Evolutionary conservation across 2,797 vertebrate genomes (phyloP), one percentile per base, ranked within the genome.

Genomic region (Bryconaethiops microstoma): DNA sequence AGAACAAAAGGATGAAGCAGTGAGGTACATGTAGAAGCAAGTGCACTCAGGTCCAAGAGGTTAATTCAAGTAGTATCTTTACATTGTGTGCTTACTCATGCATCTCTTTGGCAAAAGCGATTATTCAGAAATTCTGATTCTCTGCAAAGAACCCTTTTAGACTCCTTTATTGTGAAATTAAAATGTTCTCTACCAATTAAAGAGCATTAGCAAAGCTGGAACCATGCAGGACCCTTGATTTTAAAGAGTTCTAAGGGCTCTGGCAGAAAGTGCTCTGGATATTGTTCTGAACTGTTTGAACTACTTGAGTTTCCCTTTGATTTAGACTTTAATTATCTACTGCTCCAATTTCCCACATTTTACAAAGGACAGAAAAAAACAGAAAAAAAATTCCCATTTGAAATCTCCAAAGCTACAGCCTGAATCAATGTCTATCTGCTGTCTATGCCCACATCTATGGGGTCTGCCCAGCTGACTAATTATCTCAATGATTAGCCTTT

Each of bases 401-500:
- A 71, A 76, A 35, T 60, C 65, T 45, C 59, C 74, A 45, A 21
- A 77, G 73, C 45, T 13, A 54, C 13, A 19, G 59, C 10, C 35
- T 5, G 67, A 48, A 81, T 81, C 80, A 16, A 81, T 72, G 70
- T 40, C 76, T 74, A 69, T 78, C 76, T 78, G 63, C 76, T 74
- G 62, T 55, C 40, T 65, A 25, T 60, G 65, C 52, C 52, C 60
- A 68, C 74, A 76, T 78, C 29, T 74, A 39, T 62, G 45, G 63
- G 70, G 39, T 57, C 52, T 55, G 73, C 81, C 29, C 81, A 60
- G 70, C 48, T 39, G 81, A 74, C 70, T 72, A 78, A 82, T 82
- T 78, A 82, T 74, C 76, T 70, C 81, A 82, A 74, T 74, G 76
- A 82, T 78, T 82, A 78, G 62, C 74, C 77, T 74, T 78, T 69